phyloP scores from a whole-genome alignment of 2,888 invertebrate species.

The Selenia dentaria region DNA sequence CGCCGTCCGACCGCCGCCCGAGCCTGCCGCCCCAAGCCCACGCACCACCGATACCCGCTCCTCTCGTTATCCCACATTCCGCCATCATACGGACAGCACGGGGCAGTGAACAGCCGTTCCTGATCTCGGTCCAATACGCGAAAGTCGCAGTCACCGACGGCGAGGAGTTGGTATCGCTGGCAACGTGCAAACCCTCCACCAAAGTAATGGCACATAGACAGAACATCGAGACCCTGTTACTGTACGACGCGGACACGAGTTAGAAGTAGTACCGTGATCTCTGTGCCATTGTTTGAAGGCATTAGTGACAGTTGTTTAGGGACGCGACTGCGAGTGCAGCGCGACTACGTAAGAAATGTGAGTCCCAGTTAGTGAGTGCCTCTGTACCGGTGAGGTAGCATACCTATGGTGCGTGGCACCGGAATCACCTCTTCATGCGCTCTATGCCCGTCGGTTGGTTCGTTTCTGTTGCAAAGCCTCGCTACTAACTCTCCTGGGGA shows the following conservation, averaged over 20 bases:
- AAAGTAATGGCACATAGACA: conserved; percentile 30
- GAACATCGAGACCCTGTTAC: conserved; percentile 38
- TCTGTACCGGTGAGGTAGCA: conserved; percentile 25
- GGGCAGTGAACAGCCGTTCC: not conserved
- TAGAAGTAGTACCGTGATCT: conserved; percentile 48
- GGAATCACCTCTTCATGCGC: conserved; percentile 25
- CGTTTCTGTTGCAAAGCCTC: conserved; percentile 58
- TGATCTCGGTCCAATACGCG: too few species aligned
- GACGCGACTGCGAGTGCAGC: not conserved
- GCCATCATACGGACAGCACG: not conserved
- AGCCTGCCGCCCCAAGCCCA: conserved; percentile 41
- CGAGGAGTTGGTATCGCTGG: conserved; percentile 20
- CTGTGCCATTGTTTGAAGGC: conserved; percentile 43
- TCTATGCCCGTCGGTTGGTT: conserved; percentile 25
- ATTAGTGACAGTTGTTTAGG: conserved; percentile 4
- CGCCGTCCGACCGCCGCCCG: conserved; percentile 24
- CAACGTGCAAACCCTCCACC: conserved; percentile 30
- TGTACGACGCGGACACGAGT: conserved; percentile 38
- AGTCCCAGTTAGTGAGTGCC: conserved; percentile 16
- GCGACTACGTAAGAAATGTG: conserved; percentile 29
- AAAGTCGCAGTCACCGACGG: not conserved
- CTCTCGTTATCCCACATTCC: not conserved
- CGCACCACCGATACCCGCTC: conserved; percentile 22
- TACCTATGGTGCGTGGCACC: conserved; percentile 45
- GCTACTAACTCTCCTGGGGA: conserved; percentile 72